A percentile compares a stretch with the other conserved stretches of the same genome.
These are phyloP conservation scores for Salvelinus fontinalis DNA, from an alignment of 2,113 vertebrate species.

Conservation along the genomic window DNA sequence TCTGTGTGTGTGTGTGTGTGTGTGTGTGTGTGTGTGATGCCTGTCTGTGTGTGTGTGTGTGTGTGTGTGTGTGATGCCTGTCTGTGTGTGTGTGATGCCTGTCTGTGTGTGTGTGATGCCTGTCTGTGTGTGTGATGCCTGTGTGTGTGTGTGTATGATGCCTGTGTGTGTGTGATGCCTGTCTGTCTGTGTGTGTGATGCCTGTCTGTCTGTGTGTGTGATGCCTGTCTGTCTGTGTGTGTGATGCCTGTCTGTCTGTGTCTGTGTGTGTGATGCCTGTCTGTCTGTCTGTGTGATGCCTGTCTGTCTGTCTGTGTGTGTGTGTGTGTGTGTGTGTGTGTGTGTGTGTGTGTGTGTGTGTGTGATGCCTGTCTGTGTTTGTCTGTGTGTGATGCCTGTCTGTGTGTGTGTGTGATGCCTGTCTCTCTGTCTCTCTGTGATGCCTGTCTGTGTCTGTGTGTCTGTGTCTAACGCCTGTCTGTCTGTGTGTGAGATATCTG, in stretches of 20 bases:
- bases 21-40: not conserved
- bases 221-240: no score
- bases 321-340: not conserved
- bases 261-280: not conserved
- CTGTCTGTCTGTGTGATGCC: not conserved
- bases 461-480: no score
- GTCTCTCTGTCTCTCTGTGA: not conserved
- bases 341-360: not conserved
- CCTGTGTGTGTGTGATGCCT: no score
- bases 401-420: not conserved
- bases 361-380: not conserved
- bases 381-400: no score
- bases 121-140: no score
- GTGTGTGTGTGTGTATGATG: not conserved
- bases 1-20: no score
- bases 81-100: no score
- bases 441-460: not conserved
- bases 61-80: not conserved
- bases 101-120: no score
- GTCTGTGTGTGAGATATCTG: no score
- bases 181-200: not conserved
- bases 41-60: no score
- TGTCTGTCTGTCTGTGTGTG: not conserved
- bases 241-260: not conserved
- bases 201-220: rapidly evolving